A percentile compares a stretch with the other conserved stretches of the same genome.
Conservation (phyloP, 35 echinoderm and acorn worm genomes). For the Apostichopus japonicus region DNA sequence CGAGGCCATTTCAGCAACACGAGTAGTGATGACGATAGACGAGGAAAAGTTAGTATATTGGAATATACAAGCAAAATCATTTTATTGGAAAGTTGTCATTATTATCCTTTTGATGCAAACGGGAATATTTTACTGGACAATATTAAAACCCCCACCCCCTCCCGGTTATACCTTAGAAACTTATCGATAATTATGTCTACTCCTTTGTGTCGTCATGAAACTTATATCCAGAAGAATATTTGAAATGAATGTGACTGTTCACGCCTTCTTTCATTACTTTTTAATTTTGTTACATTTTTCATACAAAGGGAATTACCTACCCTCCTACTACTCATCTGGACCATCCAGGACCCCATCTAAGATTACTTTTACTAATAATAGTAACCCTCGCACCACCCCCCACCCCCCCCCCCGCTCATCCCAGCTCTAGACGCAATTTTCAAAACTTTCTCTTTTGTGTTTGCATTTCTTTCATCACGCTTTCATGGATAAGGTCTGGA, state of each 20-base stretch:
- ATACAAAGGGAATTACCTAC: no score
- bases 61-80: no score
- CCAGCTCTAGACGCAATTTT: neutral
- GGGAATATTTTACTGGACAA: neutral
- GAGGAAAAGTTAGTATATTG: constrained; percentile 43
- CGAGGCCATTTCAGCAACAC: constrained; percentile 50
- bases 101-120: no score
- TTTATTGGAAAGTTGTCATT: no score
- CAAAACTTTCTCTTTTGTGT: neutral
- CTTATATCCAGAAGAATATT: no score
- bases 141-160: neutral
- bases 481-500: neutral
- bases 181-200: no score
- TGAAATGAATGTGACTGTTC: no score
- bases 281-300: neutral
- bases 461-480: neutral
- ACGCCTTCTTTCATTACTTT: neutral
- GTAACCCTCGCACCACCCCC: neutral
- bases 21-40: constrained; percentile 54
- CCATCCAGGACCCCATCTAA: neutral
- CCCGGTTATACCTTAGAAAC: no score
- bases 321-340: no score
- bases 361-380: neutral
- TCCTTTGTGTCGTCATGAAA: no score
- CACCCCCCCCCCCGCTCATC: no score